These are phyloP conservation scores for Agrotis segetum DNA, from an alignment of 2,888 invertebrate species.

Conservation along the genomic window DNA sequence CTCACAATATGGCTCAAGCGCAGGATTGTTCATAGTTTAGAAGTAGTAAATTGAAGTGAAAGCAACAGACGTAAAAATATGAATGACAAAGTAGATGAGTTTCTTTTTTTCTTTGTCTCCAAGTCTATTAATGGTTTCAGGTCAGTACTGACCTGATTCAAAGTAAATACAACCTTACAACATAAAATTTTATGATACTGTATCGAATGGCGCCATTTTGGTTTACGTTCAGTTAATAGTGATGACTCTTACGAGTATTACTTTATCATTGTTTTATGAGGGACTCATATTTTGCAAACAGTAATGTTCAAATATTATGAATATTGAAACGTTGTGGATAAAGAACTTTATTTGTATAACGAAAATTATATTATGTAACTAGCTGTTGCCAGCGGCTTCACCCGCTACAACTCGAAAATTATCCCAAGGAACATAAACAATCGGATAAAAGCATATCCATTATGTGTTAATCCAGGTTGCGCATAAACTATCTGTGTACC, in stretches of 20 bases:
- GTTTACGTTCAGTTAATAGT: constrained; percentile 39
- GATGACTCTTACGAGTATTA: constrained; percentile 25
- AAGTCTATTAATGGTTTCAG: constrained; percentile 5
- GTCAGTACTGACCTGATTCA: constrained; percentile 39
- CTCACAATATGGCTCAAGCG: too few relatives aligned
- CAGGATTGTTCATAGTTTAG: too few relatives aligned
- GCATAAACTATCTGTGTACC: too few relatives aligned
- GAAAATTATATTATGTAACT: too few relatives aligned
- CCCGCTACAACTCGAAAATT: too few relatives aligned
- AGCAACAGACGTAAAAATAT: not conserved
- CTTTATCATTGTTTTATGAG: constrained; percentile 34
- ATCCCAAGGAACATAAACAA: too few relatives aligned
- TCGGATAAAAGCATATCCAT: too few relatives aligned
- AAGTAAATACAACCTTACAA: constrained; percentile 29
- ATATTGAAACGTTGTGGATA: not conserved
- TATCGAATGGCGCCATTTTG: constrained; percentile 29
- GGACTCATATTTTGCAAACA: constrained; percentile 7
- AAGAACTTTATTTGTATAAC: not conserved
- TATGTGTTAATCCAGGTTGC: too few relatives aligned
- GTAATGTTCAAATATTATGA: constrained; percentile 1
- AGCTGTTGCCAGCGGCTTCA: too few relatives aligned
- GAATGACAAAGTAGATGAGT: not conserved
- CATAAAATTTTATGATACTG: constrained; percentile 39
- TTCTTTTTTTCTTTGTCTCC: not conserved
- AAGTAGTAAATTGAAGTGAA: not conserved